Base-by-base conservation (phyloP, 2,113 vertebrate genomes). In the Pseudonaja textilis region DNA sequence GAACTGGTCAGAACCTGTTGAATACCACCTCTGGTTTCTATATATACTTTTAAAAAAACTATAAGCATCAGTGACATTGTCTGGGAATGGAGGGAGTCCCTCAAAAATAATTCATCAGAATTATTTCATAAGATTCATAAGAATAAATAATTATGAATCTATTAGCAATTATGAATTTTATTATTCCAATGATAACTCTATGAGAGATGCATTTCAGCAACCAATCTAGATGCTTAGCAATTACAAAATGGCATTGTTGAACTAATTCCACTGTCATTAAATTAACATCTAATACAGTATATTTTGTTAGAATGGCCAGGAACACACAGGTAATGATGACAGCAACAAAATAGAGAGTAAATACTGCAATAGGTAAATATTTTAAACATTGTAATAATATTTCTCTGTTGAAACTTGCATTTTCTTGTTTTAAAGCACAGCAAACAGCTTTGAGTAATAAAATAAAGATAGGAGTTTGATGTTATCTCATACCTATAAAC, bases 401-500 rank as follows among this genome's bases (percentile, higher is more conserved):
- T 90, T 92, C 90, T 96, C 93, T 97, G 97, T 97, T 95, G 93
- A 95, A 95, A 93, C 97, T 96, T 96, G 97, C 93, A 94, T 64
- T 59, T 97, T 97, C 97, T 97, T 96, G 97, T 95, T 95, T 91
- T 85, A 95, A 96, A 96, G 93, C 20, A 95, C 89, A 95, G 95
- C 56, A 93, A 93, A 96, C 95, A 93, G 97, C 97, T 97, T 87
- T 93, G 23, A 96, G 97, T 96, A 96, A 94, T 92, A 95, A 96
- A 97, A 96, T 87, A 96, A 59, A 97, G 97, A 97, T 96, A 47
- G 97, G 89, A 96, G 94, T 45, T 1, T 93, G 97, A 97, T 98
- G 95, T 96, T 98, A 97, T 98, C 97, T 89, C 74, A 87, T 92
- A 91, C 96, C 95, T 91, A 94, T 94, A 96, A 97, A 97, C 89